A percentile compares a stretch with the other conserved stretches of the same genome.
phyloP scores from a whole-genome alignment of 2,797 vertebrate genomes.

The Sebastes itinus region DNA sequence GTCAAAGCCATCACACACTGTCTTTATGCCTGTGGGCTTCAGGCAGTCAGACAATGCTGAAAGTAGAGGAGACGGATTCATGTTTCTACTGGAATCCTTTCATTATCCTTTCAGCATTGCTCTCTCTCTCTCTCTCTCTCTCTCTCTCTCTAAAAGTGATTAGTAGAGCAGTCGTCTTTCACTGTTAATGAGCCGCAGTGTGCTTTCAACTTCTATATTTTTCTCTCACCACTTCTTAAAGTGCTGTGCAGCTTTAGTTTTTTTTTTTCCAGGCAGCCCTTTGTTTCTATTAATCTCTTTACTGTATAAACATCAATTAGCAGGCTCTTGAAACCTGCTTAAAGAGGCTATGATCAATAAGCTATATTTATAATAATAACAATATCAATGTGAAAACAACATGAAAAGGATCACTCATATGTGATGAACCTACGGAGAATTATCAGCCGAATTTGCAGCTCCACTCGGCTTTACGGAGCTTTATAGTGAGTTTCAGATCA shows the following conservation, averaged over 20 bases:
- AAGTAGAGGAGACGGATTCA: not conserved
- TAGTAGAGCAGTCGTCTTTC: not conserved
- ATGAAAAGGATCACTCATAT: too few relatives aligned
- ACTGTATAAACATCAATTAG: not conserved
- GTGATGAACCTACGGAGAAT: not conserved
- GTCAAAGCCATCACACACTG: not conserved
- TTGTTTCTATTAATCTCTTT: not conserved
- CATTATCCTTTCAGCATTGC: not conserved
- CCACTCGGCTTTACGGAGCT: not conserved
- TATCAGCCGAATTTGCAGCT: not conserved
- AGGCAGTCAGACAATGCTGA: not conserved
- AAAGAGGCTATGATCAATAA: not conserved
- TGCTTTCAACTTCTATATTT: not conserved
- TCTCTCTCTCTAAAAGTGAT: not conserved
- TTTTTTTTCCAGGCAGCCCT: not conserved
- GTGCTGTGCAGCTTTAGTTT: not conserved
- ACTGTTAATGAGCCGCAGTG: not conserved
- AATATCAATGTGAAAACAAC: not conserved
- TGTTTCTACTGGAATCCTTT: slow-evolving; percentile 10
- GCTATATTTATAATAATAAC: not conserved
- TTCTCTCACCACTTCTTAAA: not conserved
- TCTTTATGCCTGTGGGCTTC: not conserved
- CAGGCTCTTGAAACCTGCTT: not conserved
- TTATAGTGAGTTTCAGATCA: too few relatives aligned
- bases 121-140: not conserved